Percentiles rank a stretch among this genome's conserved stretches.
Evolutionary conservation across 2,888 invertebrate genomes (phyloP).

Genomic region (Erebia ligea): DNA sequence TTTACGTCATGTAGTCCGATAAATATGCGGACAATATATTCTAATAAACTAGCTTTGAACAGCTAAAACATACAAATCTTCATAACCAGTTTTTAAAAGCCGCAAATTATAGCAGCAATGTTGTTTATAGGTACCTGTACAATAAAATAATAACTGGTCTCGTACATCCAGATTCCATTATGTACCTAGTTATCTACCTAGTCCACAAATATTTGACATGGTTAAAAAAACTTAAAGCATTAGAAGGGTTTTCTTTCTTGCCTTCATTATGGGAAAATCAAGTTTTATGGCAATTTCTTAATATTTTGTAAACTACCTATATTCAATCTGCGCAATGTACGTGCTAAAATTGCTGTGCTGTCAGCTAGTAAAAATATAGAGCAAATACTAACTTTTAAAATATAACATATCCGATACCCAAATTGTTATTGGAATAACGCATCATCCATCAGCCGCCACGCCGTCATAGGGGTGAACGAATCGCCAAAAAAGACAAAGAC

Average conservation of each 20-base stretch:
- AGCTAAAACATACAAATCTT: slow-evolving; percentile 3
- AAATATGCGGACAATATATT: slow-evolving; percentile 2
- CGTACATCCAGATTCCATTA: too few relatives aligned
- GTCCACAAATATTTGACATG: background rate
- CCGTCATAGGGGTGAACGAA: slow-evolving; percentile 72
- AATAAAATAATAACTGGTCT: background rate
- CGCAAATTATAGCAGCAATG: background rate
- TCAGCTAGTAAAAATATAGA: slow-evolving; percentile 41
- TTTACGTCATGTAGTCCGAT: slow-evolving; percentile 22
- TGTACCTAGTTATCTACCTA: background rate
- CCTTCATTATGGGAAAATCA: background rate
- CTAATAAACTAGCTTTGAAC: slow-evolving; percentile 11
- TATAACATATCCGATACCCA: slow-evolving; percentile 77
- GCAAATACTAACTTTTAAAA: slow-evolving; percentile 66
- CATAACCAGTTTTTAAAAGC: background rate
- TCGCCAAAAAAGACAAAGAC: slow-evolving; percentile 58
- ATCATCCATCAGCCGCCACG: slow-evolving; percentile 80
- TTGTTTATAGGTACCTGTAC: background rate
- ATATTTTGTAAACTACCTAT: background rate
- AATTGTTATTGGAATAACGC: slow-evolving; percentile 83
- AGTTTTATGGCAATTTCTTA: background rate
- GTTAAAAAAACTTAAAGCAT: too few relatives aligned
- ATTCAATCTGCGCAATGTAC: background rate
- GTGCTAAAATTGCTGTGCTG: background rate
- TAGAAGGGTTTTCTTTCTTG: too few relatives aligned